phyloP scores from a whole-genome alignment of 2,888 invertebrate species.

The Sialis lutaria region DNA sequence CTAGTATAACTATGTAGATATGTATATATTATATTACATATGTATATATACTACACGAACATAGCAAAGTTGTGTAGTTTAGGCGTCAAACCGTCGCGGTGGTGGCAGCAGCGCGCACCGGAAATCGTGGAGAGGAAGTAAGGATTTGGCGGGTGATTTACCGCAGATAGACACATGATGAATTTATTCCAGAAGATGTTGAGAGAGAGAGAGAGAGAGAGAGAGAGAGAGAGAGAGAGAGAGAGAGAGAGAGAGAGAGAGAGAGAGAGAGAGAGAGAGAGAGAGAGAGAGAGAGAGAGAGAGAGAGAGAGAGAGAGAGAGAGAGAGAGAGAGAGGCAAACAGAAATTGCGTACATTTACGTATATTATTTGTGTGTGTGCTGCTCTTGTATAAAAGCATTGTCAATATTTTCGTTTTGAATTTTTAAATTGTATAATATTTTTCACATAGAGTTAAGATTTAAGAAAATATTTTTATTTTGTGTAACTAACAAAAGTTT shows the following conservation, averaged over 20 bases:
- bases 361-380: no score
- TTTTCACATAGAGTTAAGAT: no score
- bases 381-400: no score
- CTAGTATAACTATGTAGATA: no score
- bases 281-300: not conserved
- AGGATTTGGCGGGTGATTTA: conserved; percentile 5
- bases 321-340: not conserved
- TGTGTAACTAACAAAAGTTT: no score
- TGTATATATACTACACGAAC: no score
- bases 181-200: conserved; percentile 1
- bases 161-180: conserved; percentile 5
- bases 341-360: no score
- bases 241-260: not conserved
- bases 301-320: not conserved
- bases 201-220: not conserved
- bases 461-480: no score
- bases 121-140: conserved; percentile 1
- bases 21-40: no score
- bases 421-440: no score
- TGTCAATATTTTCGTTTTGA: no score
- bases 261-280: not conserved
- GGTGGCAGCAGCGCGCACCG: not conserved
- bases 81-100: not conserved
- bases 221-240: not conserved
- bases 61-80: no score